Evolutionary conservation across 2,113 vertebrate genomes (phyloP).

Genomic region (Syrrhaptes paradoxus): DNA sequence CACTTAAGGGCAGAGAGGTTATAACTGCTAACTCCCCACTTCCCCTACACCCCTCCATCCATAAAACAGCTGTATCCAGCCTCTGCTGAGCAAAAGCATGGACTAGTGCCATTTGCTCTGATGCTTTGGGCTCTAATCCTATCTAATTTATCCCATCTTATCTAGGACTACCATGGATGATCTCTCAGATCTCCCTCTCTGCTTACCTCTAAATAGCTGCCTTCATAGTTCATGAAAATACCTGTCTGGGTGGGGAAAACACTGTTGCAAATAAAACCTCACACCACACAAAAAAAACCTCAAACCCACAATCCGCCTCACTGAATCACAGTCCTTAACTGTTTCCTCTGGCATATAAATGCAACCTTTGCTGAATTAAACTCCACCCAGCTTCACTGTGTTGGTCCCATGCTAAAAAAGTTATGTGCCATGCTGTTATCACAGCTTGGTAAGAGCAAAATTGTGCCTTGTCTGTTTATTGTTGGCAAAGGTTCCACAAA

Average conservation of each 20-base stretch:
- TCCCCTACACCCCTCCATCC: neutral
- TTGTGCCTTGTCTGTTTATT: neutral
- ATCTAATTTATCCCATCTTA: neutral
- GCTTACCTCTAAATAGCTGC: neutral
- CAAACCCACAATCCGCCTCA: neutral
- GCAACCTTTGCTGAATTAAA: neutral
- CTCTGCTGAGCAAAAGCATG: neutral
- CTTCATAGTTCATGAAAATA: neutral
- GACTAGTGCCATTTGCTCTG: neutral
- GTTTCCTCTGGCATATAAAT: neutral
- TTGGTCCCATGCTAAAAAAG: neutral
- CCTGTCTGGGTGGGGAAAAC: neutral
- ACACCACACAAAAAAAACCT: neutral
- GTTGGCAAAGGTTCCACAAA: conserved; percentile 16
- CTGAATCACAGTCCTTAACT: neutral
- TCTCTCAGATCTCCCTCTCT: neutral
- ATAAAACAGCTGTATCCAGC: neutral
- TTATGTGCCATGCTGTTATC: neutral
- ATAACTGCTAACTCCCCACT: neutral
- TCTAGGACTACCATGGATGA: neutral
- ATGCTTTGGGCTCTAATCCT: neutral
- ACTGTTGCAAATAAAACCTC: accelerated
- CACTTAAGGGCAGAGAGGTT: neutral
- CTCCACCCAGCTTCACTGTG: neutral
- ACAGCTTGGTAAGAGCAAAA: neutral